These are phyloP conservation scores for Crotalus helleri DNA, from an alignment of 2,113 vertebrate species.

Conservation along the genomic window DNA sequence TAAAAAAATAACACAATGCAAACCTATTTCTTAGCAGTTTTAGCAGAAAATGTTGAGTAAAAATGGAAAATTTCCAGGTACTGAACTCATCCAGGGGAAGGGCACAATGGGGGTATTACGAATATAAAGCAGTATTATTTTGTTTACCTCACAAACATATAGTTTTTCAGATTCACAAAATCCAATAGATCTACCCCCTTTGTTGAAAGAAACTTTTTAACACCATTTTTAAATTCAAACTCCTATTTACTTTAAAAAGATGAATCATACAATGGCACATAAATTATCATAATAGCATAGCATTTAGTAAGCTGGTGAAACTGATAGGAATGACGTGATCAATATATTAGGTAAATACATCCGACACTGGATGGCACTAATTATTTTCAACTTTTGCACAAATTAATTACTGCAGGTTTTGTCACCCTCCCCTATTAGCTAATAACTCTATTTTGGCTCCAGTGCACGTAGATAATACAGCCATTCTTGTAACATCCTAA, in stretches of 20 bases:
- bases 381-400: neutral
- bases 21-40: neutral
- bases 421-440: neutral
- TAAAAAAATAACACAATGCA: neutral
- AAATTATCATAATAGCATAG: neutral
- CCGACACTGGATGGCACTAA: neutral
- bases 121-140: neutral
- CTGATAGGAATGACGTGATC: neutral
- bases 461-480: neutral
- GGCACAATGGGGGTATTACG: neutral
- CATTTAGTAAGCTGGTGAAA: neutral
- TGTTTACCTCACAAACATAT: neutral
- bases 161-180: neutral
- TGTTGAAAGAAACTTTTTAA: neutral
- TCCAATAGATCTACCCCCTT: neutral
- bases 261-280: neutral
- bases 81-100: neutral
- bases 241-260: neutral
- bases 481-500: neutral
- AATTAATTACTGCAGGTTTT: neutral
- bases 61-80: neutral
- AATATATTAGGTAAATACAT: neutral
- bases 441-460: neutral
- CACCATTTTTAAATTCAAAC: neutral
- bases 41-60: neutral